phyloP scores from a whole-genome alignment of 2,797 vertebrate genomes.

The Erethizon dorsatum region DNA sequence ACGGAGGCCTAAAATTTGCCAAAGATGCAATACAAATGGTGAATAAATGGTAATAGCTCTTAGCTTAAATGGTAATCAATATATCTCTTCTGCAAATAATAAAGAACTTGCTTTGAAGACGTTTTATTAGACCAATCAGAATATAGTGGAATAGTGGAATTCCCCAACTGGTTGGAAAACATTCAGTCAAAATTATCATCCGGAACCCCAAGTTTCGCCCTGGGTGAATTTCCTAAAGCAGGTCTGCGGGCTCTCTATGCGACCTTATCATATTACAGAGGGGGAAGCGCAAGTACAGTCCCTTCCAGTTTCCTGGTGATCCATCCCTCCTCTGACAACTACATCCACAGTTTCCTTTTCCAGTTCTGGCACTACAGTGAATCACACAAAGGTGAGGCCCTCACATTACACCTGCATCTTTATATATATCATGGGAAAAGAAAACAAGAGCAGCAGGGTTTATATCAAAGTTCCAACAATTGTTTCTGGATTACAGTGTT shows the following conservation, averaged over 20 bases:
- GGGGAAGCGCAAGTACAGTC: not conserved
- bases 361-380: not conserved
- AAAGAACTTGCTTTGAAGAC: not conserved
- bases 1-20: not conserved
- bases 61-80: too few species aligned
- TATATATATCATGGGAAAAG: not conserved
- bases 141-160: not conserved
- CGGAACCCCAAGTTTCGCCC: not conserved
- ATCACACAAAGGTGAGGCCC: not conserved
- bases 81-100: too few species aligned
- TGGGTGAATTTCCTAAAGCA: not conserved
- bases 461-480: not conserved
- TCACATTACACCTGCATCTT: not conserved
- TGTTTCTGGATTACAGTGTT: not conserved
- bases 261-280: not conserved
- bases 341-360: not conserved
- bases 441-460: not conserved
- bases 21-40: not conserved
- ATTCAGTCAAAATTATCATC: not conserved
- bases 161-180: not conserved
- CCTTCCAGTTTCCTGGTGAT: not conserved
- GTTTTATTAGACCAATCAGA: not conserved
- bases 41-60: too few species aligned
- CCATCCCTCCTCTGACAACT: not conserved
- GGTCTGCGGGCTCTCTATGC: not conserved